phyloP scores from a whole-genome alignment of 2,113 vertebrate species.

The Sclerurus mexicanus region DNA sequence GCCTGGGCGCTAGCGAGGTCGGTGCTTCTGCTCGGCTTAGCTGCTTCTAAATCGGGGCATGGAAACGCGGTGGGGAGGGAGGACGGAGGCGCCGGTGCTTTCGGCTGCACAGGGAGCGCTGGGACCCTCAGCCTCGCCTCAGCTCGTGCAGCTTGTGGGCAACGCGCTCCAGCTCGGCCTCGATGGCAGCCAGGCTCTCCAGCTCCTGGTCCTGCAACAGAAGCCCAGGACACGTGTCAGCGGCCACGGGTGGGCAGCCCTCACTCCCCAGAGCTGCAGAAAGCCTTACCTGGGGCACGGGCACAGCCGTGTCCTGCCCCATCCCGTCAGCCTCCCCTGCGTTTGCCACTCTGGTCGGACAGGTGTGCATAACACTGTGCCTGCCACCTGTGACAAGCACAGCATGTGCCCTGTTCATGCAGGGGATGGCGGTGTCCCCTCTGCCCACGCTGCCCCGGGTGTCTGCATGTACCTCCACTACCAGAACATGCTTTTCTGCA shows the following conservation, averaged over 20 bases:
- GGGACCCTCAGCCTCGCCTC: conserved; percentile 68
- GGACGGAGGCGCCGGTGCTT: neutral
- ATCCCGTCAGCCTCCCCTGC: neutral
- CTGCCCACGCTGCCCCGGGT: accelerated
- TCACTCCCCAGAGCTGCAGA: accelerated
- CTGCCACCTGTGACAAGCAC: neutral
- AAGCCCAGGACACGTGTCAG: neutral
- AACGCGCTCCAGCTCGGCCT: conserved; percentile 91
- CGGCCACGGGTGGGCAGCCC: accelerated
- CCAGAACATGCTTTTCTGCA: neutral
- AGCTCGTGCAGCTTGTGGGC: conserved; percentile 89
- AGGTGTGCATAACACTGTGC: too few relatives aligned
- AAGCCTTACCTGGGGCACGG: accelerated
- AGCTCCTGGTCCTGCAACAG: conserved; percentile 87
- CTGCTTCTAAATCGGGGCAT: neutral
- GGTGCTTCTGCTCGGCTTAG: neutral
- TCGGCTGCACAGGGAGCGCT: accelerated
- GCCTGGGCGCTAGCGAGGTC: neutral
- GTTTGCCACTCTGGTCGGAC: neutral
- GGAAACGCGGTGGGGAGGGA: neutral
- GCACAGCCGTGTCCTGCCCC: neutral
- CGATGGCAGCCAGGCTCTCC: conserved; percentile 90
- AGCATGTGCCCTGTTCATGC: accelerated
- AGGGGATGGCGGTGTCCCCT: accelerated
- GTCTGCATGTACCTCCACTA: too few relatives aligned